Percentiles rank a stretch among this genome's conserved stretches.
These are phyloP conservation scores for Hephaestus fuliginosus DNA, from an alignment of 2,797 vertebrate genomes.

Conservation along the genomic window DNA sequence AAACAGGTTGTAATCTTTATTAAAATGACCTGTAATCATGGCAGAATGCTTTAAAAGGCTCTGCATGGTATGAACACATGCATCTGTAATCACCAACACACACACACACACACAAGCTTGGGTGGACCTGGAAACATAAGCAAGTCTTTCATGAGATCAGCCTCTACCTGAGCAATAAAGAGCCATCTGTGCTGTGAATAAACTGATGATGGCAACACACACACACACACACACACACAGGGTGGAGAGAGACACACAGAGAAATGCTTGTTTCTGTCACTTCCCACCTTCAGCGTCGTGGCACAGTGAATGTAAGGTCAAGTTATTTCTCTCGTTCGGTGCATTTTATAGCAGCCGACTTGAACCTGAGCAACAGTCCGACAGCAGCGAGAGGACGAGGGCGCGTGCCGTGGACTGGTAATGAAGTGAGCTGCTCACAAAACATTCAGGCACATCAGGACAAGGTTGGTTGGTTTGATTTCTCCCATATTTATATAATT, in stretches of 20 bases:
- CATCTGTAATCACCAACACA: conserved; percentile 34
- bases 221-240: conserved; percentile 49
- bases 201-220: conserved; percentile 77
- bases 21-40: conserved; percentile 16
- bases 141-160: conserved; percentile 83
- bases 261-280: conserved; percentile 79
- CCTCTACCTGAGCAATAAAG: conserved; percentile 84
- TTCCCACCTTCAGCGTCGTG: conserved; percentile 71
- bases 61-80: conserved; percentile 43
- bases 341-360: conserved; percentile 41
- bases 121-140: conserved; percentile 81
- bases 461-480: conserved; percentile 27
- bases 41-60: conserved; percentile 28
- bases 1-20: not conserved
- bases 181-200: conserved; percentile 84
- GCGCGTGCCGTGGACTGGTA: not conserved
- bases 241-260: conserved; percentile 67
- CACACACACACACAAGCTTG: conserved; percentile 47
- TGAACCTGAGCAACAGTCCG: conserved; percentile 35
- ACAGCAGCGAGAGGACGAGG: conserved; percentile 12
- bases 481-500: not conserved
- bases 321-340: conserved; percentile 60
- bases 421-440: conserved; percentile 18
- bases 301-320: conserved; percentile 73
- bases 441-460: conserved; percentile 25